A percentile compares a stretch with the other conserved stretches of the same genome.
Evolutionary conservation across 1,140 invertebrate genomes (phyloP).

Genomic region (Varroa destructor): DNA sequence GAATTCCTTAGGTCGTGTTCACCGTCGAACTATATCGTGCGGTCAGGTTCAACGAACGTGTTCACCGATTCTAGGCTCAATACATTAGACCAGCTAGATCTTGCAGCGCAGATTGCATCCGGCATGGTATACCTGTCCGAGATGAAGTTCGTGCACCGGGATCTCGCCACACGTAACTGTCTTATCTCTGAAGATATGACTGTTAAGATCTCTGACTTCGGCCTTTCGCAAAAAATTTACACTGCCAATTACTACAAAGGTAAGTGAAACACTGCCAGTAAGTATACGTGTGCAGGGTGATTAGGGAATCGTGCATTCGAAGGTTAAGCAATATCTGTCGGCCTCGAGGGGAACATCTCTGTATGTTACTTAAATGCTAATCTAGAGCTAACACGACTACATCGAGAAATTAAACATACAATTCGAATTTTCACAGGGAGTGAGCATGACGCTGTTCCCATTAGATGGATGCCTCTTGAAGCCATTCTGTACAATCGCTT

Average conservation of each 20-base stretch:
- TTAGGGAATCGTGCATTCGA: neutral
- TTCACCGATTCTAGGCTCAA: constrained; percentile 48
- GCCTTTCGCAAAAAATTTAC: constrained; percentile 80
- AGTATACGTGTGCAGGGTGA: neutral
- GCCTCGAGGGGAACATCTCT: neutral
- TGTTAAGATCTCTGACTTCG: constrained; percentile 93
- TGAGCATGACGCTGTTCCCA: constrained; percentile 81
- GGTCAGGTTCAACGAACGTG: constrained; percentile 44
- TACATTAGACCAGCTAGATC: constrained; percentile 62
- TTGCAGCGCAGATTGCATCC: constrained; percentile 68
- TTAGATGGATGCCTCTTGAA: constrained; percentile 89
- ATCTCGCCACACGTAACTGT: constrained; percentile 88
- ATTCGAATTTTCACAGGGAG: constrained; percentile 40
- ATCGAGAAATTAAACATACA: no score
- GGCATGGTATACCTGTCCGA: constrained; percentile 92
- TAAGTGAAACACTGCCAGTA: neutral
- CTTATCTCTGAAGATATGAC: constrained; percentile 81
- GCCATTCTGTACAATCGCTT: constrained; percentile 86
- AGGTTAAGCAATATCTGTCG: neutral
- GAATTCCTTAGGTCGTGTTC: constrained; percentile 66
- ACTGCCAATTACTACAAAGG: constrained; percentile 43
- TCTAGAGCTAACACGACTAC: no score
- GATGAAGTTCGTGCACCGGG: constrained; percentile 86
- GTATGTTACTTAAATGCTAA: no score
- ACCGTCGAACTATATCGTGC: constrained; percentile 54